phyloP scores from a whole-genome alignment of 2,113 vertebrate species.

The Seriola quinqueradiata region DNA sequence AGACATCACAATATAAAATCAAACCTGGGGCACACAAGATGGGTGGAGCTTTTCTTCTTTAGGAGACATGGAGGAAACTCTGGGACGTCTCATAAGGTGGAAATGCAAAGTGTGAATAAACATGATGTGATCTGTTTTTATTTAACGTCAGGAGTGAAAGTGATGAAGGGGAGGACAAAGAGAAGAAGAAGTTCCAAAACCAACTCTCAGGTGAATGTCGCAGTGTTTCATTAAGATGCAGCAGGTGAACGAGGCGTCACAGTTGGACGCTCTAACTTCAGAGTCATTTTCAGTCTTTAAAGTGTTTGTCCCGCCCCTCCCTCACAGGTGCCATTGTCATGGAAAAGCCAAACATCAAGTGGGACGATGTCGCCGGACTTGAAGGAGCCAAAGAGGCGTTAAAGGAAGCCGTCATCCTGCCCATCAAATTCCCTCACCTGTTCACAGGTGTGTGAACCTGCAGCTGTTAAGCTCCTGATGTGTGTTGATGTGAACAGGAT shows the following conservation, averaged over 20 bases:
- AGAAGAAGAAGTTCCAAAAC: conserved; percentile 96
- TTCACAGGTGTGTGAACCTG: conserved; percentile 87
- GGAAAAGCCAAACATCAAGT: conserved; percentile 97
- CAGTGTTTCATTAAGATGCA: neutral
- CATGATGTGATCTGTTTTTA: neutral
- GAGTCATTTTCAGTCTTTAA: neutral
- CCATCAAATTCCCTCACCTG: conserved; percentile 97
- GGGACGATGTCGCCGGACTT: conserved; percentile 94
- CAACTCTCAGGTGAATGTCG: conserved; percentile 92
- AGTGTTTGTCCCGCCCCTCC: neutral
- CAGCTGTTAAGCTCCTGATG: neutral
- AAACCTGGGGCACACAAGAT: too few species aligned
- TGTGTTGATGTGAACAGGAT: conserved; percentile 86
- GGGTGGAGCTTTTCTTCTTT: neutral
- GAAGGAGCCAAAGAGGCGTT: conserved; percentile 97
- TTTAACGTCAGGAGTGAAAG: conserved; percentile 88
- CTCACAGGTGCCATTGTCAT: conserved; percentile 92
- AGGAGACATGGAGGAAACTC: neutral
- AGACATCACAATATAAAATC: too few species aligned
- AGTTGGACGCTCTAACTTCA: neutral
- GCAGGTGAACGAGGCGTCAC: neutral
- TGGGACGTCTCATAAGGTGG: neutral
- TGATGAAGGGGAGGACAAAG: conserved; percentile 91
- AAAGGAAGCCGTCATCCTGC: conserved; percentile 96
- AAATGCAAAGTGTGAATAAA: neutral